Evolutionary conservation across 2,797 vertebrate genomes (phyloP), one percentile per base, ranked within the genome.

Genomic region (Micrastur ruficollis): DNA sequence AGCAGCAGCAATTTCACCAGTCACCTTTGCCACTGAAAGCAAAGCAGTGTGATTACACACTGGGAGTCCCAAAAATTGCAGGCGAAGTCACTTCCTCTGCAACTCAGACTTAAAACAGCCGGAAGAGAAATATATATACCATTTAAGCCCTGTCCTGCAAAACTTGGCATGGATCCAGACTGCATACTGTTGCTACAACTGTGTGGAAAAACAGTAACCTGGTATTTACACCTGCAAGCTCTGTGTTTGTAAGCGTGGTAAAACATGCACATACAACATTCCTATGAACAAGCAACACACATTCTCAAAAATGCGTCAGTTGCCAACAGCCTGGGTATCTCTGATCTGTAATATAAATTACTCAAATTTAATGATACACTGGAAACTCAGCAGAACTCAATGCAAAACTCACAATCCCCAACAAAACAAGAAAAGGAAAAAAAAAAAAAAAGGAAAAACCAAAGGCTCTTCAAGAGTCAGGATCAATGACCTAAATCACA

Each of bases 121-220:
- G 18, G 34, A 74, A 81, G 56, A 67, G 50, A 88, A 92, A 95
- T 29, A 83, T 5, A 83, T 5, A 67, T 8, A 75, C 11, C 2
- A 0, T 89, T 59, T 63, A 71, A 55, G 40, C 6, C 2, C 65
- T 32, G 46, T 42, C 90, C 52, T 75, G 47, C 9, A 65, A 70
- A 36, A 55, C 31, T 9, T 87, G 76, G 72, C 38, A 1, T 6
- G 21, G 42, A n/a, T 68, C 86, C 92, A 95, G 58, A 72, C 56
- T 86, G 67, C 88, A 74, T 32, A 21, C 63, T 91, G 88, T 73
- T 89, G 66, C 74, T 59, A 61, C 61, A 82, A 49, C 73, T n/a
- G 65, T 34, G 52, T 38, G 65, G 81, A 44, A 72, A 94, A 94
- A 47, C 72, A 87, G 55, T 36, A 95, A 86, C 80, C 74, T 71